Conservation (phyloP, 1,140 invertebrate genomes). For the Drosophila seguyi region DNA sequence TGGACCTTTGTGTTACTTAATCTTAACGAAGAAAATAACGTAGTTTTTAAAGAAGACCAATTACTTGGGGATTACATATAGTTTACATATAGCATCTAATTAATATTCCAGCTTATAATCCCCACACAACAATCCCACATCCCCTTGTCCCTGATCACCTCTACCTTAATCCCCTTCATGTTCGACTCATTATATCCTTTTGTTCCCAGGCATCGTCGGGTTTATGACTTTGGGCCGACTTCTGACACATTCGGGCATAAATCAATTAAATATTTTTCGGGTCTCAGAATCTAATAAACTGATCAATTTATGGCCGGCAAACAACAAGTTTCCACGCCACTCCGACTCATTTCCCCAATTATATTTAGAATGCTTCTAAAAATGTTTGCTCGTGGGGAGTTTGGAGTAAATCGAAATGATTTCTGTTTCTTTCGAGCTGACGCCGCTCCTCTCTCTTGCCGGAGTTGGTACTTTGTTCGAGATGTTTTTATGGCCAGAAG, state of each 20-base stretch:
- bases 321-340: conserved; percentile 57
- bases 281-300: conserved; percentile 59
- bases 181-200: conserved; percentile 55
- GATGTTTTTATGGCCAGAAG: conserved; percentile 68
- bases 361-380: conserved; percentile 65
- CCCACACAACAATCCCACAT: neutral
- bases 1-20: too few species aligned
- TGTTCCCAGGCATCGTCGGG: conserved; percentile 17
- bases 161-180: conserved; percentile 20
- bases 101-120: conserved; percentile 11
- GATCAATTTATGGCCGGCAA: conserved; percentile 58
- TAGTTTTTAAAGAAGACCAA: neutral
- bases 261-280: conserved; percentile 72
- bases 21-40: neutral
- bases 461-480: conserved; percentile 43
- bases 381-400: conserved; percentile 35
- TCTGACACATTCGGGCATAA: conserved; percentile 58
- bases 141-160: neutral
- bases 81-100: neutral
- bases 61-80: neutral
- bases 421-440: conserved; percentile 44
- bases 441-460: conserved; percentile 20
- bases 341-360: conserved; percentile 27
- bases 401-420: conserved; percentile 47
- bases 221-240: conserved; percentile 28